Base-by-base conservation (phyloP, 1,140 invertebrate species). In the Drosophila melanogaster region DNA sequence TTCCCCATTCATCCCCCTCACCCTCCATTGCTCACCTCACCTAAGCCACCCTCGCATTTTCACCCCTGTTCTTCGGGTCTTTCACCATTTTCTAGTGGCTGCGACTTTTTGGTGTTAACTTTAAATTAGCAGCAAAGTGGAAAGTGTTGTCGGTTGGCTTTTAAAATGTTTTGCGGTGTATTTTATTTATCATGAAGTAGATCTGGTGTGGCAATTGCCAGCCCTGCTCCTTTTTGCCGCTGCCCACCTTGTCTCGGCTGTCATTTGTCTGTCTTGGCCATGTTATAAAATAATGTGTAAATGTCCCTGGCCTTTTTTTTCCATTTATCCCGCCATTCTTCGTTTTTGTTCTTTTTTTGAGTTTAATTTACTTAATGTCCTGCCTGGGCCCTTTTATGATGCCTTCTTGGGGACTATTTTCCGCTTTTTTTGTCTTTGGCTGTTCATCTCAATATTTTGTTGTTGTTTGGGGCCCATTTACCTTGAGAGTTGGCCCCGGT, bases 71-170 rank as follows among this genome's bases (percentile, higher is more conserved):
- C 37, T 33, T 14, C 1, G 33, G 49, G 51, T 64, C 58, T 77
- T 59, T 59, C 57, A 64, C 59, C 62, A 78, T 69, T 83, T 89
- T 79, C 79, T 89, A 84, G 84, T 80, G 71, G 79, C 71, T 71
- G 67, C 62, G 79, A 84, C 71, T 80, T 80, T 87, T 84, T 79
- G 81, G 81, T 84, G 81, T 84, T 84, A 89, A 90, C 80, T 87
- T 87, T 87, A 84, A 89, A 89, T 89, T 89, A 89, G 84, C 84
- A 84, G 84, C 72, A 89, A 89, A 89, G 84, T 89, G 84, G 80
- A 90, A 89, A 89, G 84, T 89, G 84, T 89, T 89, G 84, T 90
- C 84, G 84, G 84, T 89, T 89, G 70, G 80, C 84, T 89, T 89
- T 89, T 89, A 75, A 89, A 89, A 89, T 89, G 79, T 84, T 89